Evolutionary conservation across 2,888 invertebrate species (phyloP), one percentile per base, ranked within the genome.

Genomic region (Girardia tigrina): DNA sequence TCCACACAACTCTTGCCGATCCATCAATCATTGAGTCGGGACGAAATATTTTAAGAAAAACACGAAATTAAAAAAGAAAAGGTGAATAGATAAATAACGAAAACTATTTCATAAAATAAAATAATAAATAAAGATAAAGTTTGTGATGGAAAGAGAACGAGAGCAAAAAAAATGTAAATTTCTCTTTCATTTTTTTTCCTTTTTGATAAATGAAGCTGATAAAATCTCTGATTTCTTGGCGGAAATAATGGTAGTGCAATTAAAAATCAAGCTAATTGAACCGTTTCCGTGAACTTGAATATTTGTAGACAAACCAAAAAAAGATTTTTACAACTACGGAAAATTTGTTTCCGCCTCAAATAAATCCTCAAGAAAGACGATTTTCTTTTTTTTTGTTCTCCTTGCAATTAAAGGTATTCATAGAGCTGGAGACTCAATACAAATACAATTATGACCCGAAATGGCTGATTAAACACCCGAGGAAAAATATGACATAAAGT

Each of bases 181-280:
- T 56, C n/a, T 16, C n/a, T 56, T 56, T n/a, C n/a, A n/a, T n/a
- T n/a, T n/a, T n/a, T n/a, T n/a, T n/a, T n/a, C n/a, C n/a, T n/a
- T 23, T 56, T 56, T 56, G 56, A 23, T 4, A 4, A 16, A 56
- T 56, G 56, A 56, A 56, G 56, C 56, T 56, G 56, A 56, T 56
- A 56, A n/a, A 56, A 56, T 56, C 56, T 56, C n/a, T 56, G 56
- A 56, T 56, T 56, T 56, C 56, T 4, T 56, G n/a, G 56, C 56
- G 56, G 56, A 56, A 56, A 56, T 56, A 56, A 56, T 56, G 56
- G 56, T 56, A 56, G 56, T 23, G 56, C 56, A 56, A 56, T 56
- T 56, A 56, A 56, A 56, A 56, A 56, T 56, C 56, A 56, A 56
- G 23, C 56, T 56, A 56, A 56, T 56, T 56, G 56, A 56, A 56